A percentile compares a stretch with the other conserved stretches of the same genome.
Evolutionary conservation across 92 coral and sea anemone genomes (phyloP).

Genomic region (Micromussa lordhowensis): DNA sequence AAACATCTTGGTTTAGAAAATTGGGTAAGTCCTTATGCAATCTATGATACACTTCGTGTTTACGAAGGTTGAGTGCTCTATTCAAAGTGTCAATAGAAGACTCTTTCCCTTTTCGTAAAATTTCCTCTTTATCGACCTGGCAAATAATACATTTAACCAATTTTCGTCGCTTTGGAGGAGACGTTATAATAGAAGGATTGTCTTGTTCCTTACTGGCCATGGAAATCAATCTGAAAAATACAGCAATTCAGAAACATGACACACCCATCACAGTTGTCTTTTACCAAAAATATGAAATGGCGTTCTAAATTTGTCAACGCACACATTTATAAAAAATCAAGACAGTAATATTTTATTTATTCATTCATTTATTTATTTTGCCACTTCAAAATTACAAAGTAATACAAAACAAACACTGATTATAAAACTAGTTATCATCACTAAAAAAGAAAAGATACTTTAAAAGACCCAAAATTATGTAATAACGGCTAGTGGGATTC

Average conservation of each 20-base stretch:
- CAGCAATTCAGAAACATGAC: conserved; percentile 1
- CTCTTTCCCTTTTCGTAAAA: conserved; percentile 50
- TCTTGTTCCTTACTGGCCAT: conserved; percentile 13
- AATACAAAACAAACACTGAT: too few species aligned
- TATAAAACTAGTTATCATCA: too few species aligned
- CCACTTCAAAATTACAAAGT: too few species aligned
- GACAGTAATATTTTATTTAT: too few species aligned
- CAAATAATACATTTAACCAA: conserved; percentile 42
- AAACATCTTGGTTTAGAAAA: conserved; percentile 31
- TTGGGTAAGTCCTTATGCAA: conserved; percentile 30
- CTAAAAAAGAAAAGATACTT: too few species aligned
- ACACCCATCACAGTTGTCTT: background rate
- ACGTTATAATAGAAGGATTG: background rate
- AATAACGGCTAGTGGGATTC: too few species aligned
- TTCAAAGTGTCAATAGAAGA: conserved; percentile 47
- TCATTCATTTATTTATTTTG: too few species aligned
- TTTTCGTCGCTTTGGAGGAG: conserved; percentile 35
- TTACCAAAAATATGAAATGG: background rate
- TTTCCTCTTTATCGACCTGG: conserved; percentile 30
- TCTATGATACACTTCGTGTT: conserved; percentile 55
- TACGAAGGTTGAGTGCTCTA: conserved; percentile 55
- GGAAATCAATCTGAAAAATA: conserved; percentile 2
- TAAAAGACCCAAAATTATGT: too few species aligned
- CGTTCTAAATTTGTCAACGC: too few species aligned
- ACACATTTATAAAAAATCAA: too few species aligned